phyloP scores from a whole-genome alignment of 2,888 invertebrate genomes.

The Tachina lurida region DNA sequence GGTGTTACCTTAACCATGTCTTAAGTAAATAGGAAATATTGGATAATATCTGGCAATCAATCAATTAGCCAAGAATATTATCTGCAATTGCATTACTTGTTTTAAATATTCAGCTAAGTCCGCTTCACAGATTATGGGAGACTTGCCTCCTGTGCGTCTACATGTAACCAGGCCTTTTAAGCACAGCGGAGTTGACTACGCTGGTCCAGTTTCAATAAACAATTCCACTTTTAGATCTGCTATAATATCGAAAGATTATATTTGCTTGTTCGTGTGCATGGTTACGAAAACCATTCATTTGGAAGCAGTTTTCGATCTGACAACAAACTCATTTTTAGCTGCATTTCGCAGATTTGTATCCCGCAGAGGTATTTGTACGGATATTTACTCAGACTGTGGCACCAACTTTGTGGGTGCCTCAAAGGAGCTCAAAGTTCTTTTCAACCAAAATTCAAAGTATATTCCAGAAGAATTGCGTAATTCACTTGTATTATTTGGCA shows the following conservation, averaged over 20 bases:
- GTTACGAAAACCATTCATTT: not conserved
- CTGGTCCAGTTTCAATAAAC: not conserved
- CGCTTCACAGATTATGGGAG: no score
- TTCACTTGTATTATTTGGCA: slow-evolving; percentile 36
- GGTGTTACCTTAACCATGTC: slow-evolving; percentile 26
- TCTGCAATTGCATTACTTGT: slow-evolving; percentile 1
- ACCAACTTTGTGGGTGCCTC: slow-evolving; percentile 70
- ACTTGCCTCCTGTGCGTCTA: not conserved
- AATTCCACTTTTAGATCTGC: slow-evolving; percentile 1
- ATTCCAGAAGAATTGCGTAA: slow-evolving; percentile 29
- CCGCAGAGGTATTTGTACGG: slow-evolving; percentile 32
- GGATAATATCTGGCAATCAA: slow-evolving; percentile 18
- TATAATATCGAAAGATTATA: slow-evolving; percentile 3
- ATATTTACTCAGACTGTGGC: slow-evolving; percentile 63
- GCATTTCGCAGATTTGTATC: slow-evolving; percentile 23
- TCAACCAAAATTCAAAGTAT: slow-evolving; percentile 51
- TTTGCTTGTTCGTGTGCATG: not conserved
- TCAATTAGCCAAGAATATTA: slow-evolving; percentile 5
- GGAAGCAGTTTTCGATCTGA: slow-evolving; percentile 11
- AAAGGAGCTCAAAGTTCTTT: slow-evolving; percentile 43
- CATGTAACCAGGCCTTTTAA: slow-evolving; percentile 10
- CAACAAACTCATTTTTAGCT: no score
- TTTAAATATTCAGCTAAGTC: slow-evolving; percentile 25
- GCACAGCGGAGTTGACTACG: not conserved
- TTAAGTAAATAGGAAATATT: slow-evolving; percentile 38